A percentile compares a stretch with the other conserved stretches of the same genome.
Evolutionary conservation across 2,797 vertebrate genomes (phyloP).

Genomic region (Peromyscus aztecus): DNA sequence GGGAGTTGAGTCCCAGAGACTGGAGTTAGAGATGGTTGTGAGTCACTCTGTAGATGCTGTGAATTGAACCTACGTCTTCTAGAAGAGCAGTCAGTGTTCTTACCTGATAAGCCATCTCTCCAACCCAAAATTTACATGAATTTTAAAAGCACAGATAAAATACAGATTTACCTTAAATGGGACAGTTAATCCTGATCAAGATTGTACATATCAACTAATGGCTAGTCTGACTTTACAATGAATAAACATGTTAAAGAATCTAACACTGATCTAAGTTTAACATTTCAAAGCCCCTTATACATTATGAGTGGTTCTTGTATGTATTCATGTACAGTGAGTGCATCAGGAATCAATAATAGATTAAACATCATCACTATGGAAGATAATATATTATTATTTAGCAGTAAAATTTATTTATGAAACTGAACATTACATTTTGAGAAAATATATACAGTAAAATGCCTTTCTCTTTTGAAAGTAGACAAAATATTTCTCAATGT

Average conservation of each 20-base stretch:
- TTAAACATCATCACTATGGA: not conserved
- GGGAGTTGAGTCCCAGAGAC: no score
- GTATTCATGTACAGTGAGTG: constrained; percentile 3
- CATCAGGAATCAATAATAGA: not conserved
- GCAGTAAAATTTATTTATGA: constrained; percentile 40
- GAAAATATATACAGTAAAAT: not conserved
- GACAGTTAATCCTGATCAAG: not conserved
- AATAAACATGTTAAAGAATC: constrained; percentile 8
- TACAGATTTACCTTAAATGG: not conserved
- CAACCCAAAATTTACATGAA: constrained; percentile 6
- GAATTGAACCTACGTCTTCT: not conserved
- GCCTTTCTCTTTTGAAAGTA: not conserved
- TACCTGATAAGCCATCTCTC: not conserved
- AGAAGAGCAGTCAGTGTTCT: not conserved
- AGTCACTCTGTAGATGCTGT: not conserved
- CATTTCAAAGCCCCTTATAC: not conserved
- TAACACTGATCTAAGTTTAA: not conserved
- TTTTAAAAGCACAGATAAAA: constrained; percentile 37
- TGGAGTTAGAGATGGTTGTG: not conserved
- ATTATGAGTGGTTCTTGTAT: not conserved
- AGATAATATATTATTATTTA: not conserved
- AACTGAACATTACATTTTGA: constrained; percentile 30
- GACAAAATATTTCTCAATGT: not conserved
- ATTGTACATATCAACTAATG: not conserved
- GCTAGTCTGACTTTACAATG: not conserved